These are phyloP conservation scores for Muraenolepis orangiensis DNA, from an alignment of 2,797 vertebrate genomes.

Conservation along the genomic window DNA sequence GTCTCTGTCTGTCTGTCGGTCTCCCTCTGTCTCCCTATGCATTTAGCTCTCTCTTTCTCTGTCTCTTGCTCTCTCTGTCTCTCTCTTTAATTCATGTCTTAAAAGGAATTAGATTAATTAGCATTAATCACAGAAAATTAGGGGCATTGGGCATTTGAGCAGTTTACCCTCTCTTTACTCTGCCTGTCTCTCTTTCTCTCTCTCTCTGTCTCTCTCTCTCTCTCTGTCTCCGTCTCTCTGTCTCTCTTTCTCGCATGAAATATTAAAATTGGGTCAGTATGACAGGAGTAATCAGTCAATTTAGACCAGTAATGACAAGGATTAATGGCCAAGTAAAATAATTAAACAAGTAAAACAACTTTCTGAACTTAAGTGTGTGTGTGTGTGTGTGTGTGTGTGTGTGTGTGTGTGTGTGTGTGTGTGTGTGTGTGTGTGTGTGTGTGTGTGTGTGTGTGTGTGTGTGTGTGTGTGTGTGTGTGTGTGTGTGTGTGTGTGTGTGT, in stretches of 20 bases:
- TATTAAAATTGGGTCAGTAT: too few relatives aligned
- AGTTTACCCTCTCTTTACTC: not conserved
- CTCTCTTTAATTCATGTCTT: not conserved
- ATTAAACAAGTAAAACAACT: not conserved
- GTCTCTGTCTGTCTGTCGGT: not conserved
- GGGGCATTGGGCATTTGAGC: not conserved
- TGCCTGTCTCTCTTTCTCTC: not conserved
- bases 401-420: not conserved
- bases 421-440: not conserved
- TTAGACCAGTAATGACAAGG: too few relatives aligned
- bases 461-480: not conserved
- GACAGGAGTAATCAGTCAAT: too few relatives aligned
- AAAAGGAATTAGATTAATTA: not conserved
- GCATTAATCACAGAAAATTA: not conserved
- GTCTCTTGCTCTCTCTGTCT: not conserved
- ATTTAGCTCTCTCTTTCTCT: too few relatives aligned
- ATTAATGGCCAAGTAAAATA: too few relatives aligned
- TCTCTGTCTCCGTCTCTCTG: too few relatives aligned
- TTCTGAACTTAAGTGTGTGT: not conserved
- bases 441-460: not conserved
- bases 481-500: not conserved
- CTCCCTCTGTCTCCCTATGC: not conserved
- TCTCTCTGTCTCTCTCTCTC: slow-evolving; percentile 1
- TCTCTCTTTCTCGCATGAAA: too few relatives aligned
- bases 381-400: not conserved